Evolutionary conservation across 2,888 invertebrate species (phyloP).

Genomic region (Drosophila demipolita): DNA sequence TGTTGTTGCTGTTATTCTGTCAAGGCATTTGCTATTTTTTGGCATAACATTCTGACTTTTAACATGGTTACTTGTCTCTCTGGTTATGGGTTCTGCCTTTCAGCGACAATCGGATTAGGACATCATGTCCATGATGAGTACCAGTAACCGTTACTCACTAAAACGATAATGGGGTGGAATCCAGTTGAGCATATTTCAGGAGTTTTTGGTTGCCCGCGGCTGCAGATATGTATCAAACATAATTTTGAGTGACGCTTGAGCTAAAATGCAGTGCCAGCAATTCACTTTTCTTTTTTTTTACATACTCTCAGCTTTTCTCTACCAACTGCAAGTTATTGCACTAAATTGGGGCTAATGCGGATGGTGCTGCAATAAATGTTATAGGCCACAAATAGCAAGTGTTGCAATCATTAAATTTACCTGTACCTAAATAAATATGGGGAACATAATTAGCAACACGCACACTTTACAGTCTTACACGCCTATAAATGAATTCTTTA

Average conservation of each 20-base stretch:
- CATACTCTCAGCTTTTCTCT: neutral
- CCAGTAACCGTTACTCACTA: slow-evolving; percentile 12
- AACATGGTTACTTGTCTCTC: slow-evolving; percentile 30
- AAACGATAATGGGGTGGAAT: slow-evolving; percentile 31
- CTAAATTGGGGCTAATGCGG: neutral
- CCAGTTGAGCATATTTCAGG: slow-evolving; percentile 45
- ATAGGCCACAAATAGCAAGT: neutral
- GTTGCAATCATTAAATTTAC: neutral
- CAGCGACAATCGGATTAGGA: slow-evolving; percentile 72
- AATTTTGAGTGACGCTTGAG: neutral
- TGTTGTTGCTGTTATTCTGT: slow-evolving; percentile 25
- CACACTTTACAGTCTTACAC: neutral
- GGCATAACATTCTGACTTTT: slow-evolving; percentile 35
- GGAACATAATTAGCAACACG: neutral
- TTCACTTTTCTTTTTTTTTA: neutral
- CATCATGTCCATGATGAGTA: slow-evolving; percentile 50
- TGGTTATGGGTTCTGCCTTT: slow-evolving; percentile 34
- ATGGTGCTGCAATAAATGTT: neutral
- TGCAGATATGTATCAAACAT: neutral
- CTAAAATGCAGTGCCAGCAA: neutral
- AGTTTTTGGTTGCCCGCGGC: slow-evolving; percentile 17
- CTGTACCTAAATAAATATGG: neutral
- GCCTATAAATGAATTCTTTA: neutral
- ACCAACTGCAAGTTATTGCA: neutral
- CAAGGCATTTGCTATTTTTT: slow-evolving; percentile 57